These are phyloP conservation scores for Exephanes ischioxanthus DNA, from an alignment of 2,888 invertebrate species.

Conservation along the genomic window DNA sequence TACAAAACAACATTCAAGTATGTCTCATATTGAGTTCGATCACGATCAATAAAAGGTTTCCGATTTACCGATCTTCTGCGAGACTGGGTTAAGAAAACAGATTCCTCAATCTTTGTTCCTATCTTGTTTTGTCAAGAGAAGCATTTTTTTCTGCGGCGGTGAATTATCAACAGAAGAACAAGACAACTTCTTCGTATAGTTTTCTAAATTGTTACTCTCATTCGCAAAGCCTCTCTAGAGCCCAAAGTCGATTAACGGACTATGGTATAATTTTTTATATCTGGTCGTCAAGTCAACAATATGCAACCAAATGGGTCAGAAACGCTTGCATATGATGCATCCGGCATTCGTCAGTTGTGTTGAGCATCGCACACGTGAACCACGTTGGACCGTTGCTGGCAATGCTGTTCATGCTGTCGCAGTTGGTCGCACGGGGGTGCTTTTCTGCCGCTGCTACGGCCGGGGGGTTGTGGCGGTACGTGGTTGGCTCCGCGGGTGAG, in stretches of 20 bases:
- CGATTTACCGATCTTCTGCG: background rate
- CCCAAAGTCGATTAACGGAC: no score
- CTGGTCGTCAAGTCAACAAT: background rate
- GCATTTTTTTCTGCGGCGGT: background rate
- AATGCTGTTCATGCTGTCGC: constrained; percentile 19
- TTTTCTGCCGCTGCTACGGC: constrained; percentile 1
- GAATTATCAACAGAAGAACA: background rate
- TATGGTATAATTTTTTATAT: background rate
- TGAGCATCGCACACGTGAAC: background rate
- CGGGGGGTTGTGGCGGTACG: constrained; percentile 67
- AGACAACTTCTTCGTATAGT: background rate
- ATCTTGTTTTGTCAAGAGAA: background rate
- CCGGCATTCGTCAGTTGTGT: background rate
- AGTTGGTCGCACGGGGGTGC: constrained; percentile 25
- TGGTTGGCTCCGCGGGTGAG: constrained; percentile 67
- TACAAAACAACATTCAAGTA: background rate
- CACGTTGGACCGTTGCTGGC: constrained; percentile 3
- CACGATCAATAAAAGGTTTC: background rate
- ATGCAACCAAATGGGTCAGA: background rate
- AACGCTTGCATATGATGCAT: background rate
- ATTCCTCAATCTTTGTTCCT: background rate
- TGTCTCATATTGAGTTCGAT: background rate
- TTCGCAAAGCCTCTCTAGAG: no score
- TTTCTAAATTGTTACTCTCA: background rate
- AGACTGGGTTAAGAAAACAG: background rate